These are phyloP conservation scores for Malthinus seriepunctatus DNA, from an alignment of 2,888 invertebrate genomes.

Conservation along the genomic window DNA sequence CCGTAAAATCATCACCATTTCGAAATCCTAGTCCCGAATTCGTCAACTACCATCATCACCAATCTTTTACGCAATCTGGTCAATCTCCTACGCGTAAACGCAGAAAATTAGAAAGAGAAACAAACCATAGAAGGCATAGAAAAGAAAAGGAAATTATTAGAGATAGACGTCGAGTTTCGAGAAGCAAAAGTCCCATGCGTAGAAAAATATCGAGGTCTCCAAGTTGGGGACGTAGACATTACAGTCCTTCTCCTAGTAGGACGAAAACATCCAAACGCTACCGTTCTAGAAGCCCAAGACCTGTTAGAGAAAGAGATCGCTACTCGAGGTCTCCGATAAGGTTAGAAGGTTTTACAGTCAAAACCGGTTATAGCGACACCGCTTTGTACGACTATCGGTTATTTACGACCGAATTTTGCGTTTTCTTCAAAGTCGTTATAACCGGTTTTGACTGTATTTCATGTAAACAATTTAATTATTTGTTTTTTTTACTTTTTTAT, in stretches of 20 bases:
- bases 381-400: no score
- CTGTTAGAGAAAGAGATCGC: constrained; percentile 40
- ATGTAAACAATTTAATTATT: not conserved
- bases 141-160: constrained; percentile 55
- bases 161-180: constrained; percentile 59
- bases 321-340: constrained; percentile 32
- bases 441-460: no score
- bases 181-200: constrained; percentile 63
- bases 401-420: no score
- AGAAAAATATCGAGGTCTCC: constrained; percentile 60
- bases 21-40: constrained; percentile 50
- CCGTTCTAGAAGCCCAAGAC: constrained; percentile 57
- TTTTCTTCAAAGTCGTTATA: no score
- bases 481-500: constrained; percentile 19
- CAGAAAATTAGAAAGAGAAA: constrained; percentile 51
- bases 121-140: constrained; percentile 54
- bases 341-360: constrained; percentile 14
- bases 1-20: constrained; percentile 46
- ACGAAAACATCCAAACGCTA: constrained; percentile 54
- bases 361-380: no score
- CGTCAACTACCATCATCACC: constrained; percentile 30
- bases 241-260: constrained; percentile 50
- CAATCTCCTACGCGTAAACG: constrained; percentile 52
- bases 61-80: constrained; percentile 41
- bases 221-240: constrained; percentile 56